A percentile compares a stretch with the other conserved stretches of the same genome.
Conservation (phyloP, 1,140 invertebrate species). For the Temnothorax nylanderi region DNA sequence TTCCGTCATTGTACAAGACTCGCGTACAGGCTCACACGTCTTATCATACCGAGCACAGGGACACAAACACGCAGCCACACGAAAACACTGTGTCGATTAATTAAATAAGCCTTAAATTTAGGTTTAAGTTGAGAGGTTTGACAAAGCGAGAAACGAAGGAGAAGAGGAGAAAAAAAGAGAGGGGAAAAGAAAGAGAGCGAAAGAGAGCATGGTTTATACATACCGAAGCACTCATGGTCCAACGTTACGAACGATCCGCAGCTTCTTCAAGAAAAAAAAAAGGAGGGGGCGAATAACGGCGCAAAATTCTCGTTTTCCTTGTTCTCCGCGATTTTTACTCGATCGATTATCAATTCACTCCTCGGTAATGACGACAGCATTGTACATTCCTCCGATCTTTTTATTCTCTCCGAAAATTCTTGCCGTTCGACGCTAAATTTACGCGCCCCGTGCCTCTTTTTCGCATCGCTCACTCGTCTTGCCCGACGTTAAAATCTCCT, state of each 20-base stretch:
- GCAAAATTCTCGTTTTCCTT: not conserved
- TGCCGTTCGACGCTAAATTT: not conserved
- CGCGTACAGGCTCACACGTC: conserved; percentile 53
- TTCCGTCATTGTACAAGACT: conserved; percentile 18
- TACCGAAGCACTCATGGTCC: conserved; percentile 26
- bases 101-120: conserved; percentile 82
- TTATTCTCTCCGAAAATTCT: conserved; percentile 22
- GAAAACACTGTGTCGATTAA: conserved; percentile 76
- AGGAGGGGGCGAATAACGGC: not conserved
- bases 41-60: conserved; percentile 63
- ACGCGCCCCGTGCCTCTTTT: conserved; percentile 13
- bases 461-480: conserved; percentile 22
- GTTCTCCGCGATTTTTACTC: not conserved
- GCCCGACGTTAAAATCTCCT: not conserved
- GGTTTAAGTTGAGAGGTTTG: conserved; percentile 68
- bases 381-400: conserved; percentile 25
- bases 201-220: conserved; percentile 38
- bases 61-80: conserved; percentile 70
- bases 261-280: not conserved
- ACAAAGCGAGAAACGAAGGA: conserved; percentile 43
- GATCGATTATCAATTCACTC: conserved; percentile 6
- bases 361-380: not conserved
- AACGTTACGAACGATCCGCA: not conserved
- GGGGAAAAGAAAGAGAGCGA: not conserved
- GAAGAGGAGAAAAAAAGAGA: conserved; percentile 29